A percentile compares a stretch with the other conserved stretches of the same genome.
These are phyloP conservation scores for Muscidifurax raptorellus DNA, from an alignment of 1,140 invertebrate species.

Conservation along the genomic window DNA sequence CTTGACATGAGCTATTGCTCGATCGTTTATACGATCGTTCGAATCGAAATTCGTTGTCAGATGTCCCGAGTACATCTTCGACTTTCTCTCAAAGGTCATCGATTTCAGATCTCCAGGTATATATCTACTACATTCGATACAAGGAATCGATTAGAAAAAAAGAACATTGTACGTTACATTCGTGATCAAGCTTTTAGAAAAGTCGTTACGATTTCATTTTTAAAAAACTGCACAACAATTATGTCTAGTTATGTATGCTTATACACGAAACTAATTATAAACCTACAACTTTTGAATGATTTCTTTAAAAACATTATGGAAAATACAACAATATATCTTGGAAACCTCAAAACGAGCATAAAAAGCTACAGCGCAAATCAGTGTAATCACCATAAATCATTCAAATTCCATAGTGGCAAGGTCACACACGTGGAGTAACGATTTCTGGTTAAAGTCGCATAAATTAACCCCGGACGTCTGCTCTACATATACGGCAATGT, in stretches of 20 bases:
- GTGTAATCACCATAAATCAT: neutral
- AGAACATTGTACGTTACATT: neutral
- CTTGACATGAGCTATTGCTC: constrained; percentile 3
- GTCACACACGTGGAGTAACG: neutral
- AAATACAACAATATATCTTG: no score
- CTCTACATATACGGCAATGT: neutral
- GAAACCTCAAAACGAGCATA: neutral
- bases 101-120: neutral
- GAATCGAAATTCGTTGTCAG: constrained; percentile 18
- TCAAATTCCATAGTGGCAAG: neutral
- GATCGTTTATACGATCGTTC: neutral
- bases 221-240: no score
- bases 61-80: constrained; percentile 33
- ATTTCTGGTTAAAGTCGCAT: neutral
- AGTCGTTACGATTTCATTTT: no score
- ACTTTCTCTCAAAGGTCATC: constrained; percentile 14
- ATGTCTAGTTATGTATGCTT: no score
- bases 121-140: neutral
- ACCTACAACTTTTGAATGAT: no score
- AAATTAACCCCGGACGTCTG: neutral
- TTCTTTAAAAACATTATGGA: no score
- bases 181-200: neutral
- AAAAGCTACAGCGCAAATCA: neutral
- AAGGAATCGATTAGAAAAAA: neutral
- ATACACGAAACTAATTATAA: no score